These are phyloP conservation scores for Limnodromus scolopaceus DNA, from an alignment of 2,797 vertebrate genomes.

Conservation along the genomic window DNA sequence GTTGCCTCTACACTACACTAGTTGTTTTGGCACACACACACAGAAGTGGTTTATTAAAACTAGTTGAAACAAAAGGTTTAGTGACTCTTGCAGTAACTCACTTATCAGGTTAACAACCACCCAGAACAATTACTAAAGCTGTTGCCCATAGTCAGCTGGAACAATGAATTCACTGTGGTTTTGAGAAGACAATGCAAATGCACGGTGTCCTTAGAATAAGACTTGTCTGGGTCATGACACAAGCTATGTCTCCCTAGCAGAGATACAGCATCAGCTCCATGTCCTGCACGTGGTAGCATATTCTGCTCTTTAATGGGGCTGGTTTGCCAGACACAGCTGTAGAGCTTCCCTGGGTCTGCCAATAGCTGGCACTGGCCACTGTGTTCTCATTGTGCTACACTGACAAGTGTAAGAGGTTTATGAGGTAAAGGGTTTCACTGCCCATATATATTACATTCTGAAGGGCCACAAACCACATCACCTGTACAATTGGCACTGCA, in stretches of 20 bases:
- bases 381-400: background rate
- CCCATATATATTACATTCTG: background rate
- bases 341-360: background rate
- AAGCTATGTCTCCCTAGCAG: background rate
- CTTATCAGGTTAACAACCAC: background rate
- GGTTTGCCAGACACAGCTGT: background rate
- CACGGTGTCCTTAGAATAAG: background rate
- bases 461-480: background rate
- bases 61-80: background rate
- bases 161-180: background rate
- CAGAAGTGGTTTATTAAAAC: background rate
- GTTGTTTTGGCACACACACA: background rate
- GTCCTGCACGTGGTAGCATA: background rate
- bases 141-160: background rate
- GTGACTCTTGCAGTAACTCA: background rate
- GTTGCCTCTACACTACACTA: background rate
- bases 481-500: background rate
- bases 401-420: background rate
- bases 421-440: background rate
- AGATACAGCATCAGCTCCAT: background rate
- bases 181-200: background rate
- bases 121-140: background rate
- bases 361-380: background rate
- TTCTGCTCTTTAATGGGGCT: background rate
- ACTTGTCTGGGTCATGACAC: background rate